Base-by-base conservation (phyloP, 2,797 vertebrate species). In the Chelmon rostratus region DNA sequence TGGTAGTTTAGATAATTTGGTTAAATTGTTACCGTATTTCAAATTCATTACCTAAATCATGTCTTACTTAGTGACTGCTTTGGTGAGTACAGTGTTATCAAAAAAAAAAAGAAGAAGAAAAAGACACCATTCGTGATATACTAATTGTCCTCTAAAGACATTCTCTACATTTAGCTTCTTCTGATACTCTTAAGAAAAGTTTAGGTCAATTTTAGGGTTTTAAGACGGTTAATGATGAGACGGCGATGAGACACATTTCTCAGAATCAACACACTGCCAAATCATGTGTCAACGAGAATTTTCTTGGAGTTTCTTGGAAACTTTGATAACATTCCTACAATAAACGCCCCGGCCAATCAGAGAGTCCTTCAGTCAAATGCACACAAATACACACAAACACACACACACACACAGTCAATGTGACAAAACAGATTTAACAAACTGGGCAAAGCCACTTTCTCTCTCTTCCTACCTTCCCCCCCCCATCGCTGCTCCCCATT, bases 401-500 rank as follows among this genome's bases (percentile, higher is more conserved):
- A 35, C 33, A 52, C 16, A 67, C n/a, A 68, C 28, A 35, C 9
- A 71, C 25, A 76, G 54, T 68, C 58, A 54, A 79, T 67, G 47
- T 68, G 59, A 65, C 62, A 79, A 81, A 73, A 50, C 52, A 46
- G 40, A 73, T 80, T 70, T 63, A 44, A 80, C 72, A 69, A 40
- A 61, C 40, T 8, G 1, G 42, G 5, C 12, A 76, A 75, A 81
- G 56, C 72, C 76, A 28, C 28, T 73, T 49, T 65, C 66, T 58
- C 47, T 23, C 66, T 72, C 44, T 73, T 62, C 53, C 37, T 68
- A 54, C 79, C 79, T 81, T 76, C 35, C 71, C 62, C 21, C 19
- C n/a, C 56, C 72, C 42, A 65, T 37, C 9, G 42, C 82, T 74
- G 68, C 73, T 75, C 58, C 73, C 67, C 37, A 73, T 82, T 85